Percentiles rank a stretch among this genome's conserved stretches.
These are phyloP conservation scores for Spongilla lacustris DNA, from an alignment of 37 sponge, comb jelly and placozoan genomes.

Conservation along the genomic window DNA sequence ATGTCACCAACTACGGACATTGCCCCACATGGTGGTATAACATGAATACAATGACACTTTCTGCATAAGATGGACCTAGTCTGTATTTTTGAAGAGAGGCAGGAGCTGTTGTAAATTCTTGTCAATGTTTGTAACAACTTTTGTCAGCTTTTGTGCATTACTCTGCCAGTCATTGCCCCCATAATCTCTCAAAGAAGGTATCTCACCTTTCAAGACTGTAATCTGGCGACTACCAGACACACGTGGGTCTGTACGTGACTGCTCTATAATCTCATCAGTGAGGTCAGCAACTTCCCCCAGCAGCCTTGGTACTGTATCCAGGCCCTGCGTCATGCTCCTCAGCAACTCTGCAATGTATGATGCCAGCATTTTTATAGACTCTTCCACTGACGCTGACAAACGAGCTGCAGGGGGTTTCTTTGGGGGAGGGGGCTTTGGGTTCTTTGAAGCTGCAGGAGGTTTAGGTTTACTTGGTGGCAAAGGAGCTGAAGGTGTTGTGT, in stretches of 20 bases:
- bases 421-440: slow-evolving; percentile 38
- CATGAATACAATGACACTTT: neutral
- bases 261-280: slow-evolving; percentile 5
- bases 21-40: neutral
- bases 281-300: slow-evolving; percentile 20
- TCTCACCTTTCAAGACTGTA: slow-evolving; percentile 4
- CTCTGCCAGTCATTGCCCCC: slow-evolving; percentile 27
- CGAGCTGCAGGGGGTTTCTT: neutral
- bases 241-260: neutral
- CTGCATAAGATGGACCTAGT: neutral
- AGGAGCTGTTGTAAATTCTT: slow-evolving; percentile 8
- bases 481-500: neutral
- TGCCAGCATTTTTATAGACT: slow-evolving; percentile 16
- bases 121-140: slow-evolving; percentile 10
- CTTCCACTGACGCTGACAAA: neutral
- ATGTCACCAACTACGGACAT: neutral
- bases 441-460: slow-evolving; percentile 14
- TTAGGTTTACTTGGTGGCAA: slow-evolving; percentile 10
- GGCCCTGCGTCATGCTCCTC: neutral
- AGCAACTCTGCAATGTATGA: slow-evolving; percentile 20
- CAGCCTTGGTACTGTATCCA: slow-evolving; percentile 10
- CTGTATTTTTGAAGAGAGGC: slow-evolving; percentile 7
- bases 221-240: neutral
- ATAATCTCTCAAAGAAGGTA: slow-evolving; percentile 20
- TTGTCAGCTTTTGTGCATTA: slow-evolving; percentile 14